phyloP scores from a whole-genome alignment of 1,140 invertebrate genomes.

The Bombus huntii region DNA sequence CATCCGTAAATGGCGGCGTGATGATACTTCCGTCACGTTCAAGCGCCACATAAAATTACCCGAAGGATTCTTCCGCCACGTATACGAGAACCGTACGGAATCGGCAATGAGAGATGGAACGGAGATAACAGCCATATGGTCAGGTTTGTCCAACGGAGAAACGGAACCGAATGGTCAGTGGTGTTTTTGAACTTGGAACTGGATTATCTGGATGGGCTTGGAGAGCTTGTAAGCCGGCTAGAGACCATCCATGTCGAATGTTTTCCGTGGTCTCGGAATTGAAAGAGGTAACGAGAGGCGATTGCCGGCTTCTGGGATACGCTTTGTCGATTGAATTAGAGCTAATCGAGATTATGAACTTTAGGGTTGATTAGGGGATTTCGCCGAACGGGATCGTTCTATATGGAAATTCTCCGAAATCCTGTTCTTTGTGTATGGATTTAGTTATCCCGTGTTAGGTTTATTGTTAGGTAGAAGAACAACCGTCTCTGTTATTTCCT shows the following conservation, averaged over 20 bases:
- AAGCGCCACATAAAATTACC: constrained; percentile 53
- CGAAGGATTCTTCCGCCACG: constrained; percentile 51
- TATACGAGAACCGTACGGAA: constrained; percentile 20
- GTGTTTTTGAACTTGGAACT: constrained; percentile 34
- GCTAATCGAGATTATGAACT: constrained; percentile 20
- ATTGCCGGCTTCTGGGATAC: neutral
- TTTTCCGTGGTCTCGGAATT: constrained; percentile 19
- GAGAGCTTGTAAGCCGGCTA: constrained; percentile 17
- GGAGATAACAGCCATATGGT: neutral
- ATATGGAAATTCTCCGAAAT: neutral
- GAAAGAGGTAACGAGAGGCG: constrained; percentile 15
- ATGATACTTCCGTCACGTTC: constrained; percentile 65
- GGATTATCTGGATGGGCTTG: constrained; percentile 15
- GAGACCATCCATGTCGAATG: constrained; percentile 6
- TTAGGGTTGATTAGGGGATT: neutral
- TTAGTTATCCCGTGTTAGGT: neutral
- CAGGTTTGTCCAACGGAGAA: neutral
- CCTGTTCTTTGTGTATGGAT: neutral
- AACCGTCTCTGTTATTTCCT: no score
- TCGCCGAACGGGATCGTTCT: neutral
- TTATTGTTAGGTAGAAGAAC: neutral
- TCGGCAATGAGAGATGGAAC: constrained; percentile 18
- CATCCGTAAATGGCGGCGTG: constrained; percentile 50
- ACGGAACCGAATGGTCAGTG: neutral
- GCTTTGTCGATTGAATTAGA: constrained; percentile 9